Percentiles rank a stretch among this genome's conserved stretches.
These are phyloP conservation scores for Magallana ariakensis DNA, from an alignment of 1,140 invertebrate species.

Conservation along the genomic window DNA sequence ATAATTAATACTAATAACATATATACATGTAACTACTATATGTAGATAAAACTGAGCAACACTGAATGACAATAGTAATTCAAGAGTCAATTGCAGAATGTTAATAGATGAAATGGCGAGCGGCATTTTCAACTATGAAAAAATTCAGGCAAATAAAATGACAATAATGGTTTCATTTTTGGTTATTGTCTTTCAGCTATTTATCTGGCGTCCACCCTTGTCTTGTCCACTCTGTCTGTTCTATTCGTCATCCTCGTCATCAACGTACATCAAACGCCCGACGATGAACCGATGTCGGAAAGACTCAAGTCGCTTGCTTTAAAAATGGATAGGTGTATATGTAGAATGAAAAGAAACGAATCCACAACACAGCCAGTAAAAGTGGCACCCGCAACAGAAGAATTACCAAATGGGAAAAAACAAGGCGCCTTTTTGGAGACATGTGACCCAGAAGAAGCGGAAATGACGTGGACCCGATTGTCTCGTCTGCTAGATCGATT, in stretches of 20 bases:
- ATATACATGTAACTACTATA: too few species aligned
- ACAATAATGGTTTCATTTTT: too few species aligned
- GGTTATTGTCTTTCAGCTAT: slow-evolving; percentile 23
- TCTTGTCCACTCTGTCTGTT: slow-evolving; percentile 24
- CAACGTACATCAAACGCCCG: slow-evolving; percentile 11
- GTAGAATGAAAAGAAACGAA: not conserved
- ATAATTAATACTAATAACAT: too few species aligned
- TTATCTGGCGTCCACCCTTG: slow-evolving; percentile 35
- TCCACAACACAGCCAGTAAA: not conserved
- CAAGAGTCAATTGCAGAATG: too few species aligned
- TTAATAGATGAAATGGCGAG: too few species aligned
- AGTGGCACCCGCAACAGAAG: not conserved
- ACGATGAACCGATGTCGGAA: not conserved
- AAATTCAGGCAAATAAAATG: too few species aligned
- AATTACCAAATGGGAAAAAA: not conserved
- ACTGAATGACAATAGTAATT: too few species aligned
- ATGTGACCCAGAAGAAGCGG: not conserved
- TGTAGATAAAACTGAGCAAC: too few species aligned
- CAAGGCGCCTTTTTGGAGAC: not conserved
- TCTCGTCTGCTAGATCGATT: slow-evolving; percentile 37
- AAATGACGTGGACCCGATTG: slow-evolving; percentile 31
- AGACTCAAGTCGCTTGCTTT: not conserved
- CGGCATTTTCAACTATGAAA: too few species aligned
- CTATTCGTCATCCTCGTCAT: slow-evolving; percentile 43
- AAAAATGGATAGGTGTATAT: not conserved